phyloP scores from a whole-genome alignment of 1,140 invertebrate species.

The Eueides isabella region DNA sequence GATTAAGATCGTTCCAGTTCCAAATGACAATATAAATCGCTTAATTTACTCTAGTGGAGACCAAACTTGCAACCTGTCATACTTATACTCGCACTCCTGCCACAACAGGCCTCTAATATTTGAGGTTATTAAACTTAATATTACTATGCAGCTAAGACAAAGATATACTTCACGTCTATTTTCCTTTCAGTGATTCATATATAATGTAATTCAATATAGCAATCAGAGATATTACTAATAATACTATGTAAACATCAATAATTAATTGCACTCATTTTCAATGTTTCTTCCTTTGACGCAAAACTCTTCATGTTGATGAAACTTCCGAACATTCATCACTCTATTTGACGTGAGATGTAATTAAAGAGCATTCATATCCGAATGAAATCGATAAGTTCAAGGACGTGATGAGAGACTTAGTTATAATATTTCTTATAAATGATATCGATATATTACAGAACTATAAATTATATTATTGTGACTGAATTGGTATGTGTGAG shows the following conservation, averaged over 20 bases:
- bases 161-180: too few relatives aligned
- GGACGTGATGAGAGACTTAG: background rate
- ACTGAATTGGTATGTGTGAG: background rate
- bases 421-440: background rate
- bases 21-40: too few relatives aligned
- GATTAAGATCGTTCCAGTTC: too few relatives aligned
- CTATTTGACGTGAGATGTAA: slow-evolving; percentile 4
- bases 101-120: too few relatives aligned
- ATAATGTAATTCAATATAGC: too few relatives aligned
- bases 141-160: too few relatives aligned
- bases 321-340: background rate
- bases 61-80: too few relatives aligned
- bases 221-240: too few relatives aligned
- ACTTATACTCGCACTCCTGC: too few relatives aligned
- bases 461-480: background rate
- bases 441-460: background rate
- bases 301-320: slow-evolving; percentile 7
- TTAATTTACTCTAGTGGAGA: too few relatives aligned
- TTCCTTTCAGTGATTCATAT: too few relatives aligned
- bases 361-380: slow-evolving; percentile 2
- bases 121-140: too few relatives aligned
- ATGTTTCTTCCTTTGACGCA: background rate
- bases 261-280: background rate
- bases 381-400: slow-evolving; percentile 2
- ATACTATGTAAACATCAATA: slow-evolving; percentile 4